A percentile compares a stretch with the other conserved stretches of the same genome.
Conservation (phyloP, 2,888 invertebrate species). For the Drosophila sordidapex region DNA sequence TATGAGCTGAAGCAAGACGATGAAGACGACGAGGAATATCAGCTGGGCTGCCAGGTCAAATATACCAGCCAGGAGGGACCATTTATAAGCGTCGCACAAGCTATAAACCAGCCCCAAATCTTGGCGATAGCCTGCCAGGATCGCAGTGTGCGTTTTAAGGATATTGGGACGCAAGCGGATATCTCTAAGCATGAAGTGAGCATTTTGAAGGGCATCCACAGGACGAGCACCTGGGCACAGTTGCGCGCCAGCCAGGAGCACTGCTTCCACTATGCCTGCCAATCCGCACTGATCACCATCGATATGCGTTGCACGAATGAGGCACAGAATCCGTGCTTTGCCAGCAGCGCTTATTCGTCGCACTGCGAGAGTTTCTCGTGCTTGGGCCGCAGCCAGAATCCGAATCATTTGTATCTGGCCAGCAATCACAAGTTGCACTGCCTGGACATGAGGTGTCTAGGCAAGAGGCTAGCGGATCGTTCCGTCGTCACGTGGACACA, state of each 20-base stretch:
- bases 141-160: slow-evolving; percentile 71
- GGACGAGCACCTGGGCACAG: slow-evolving; percentile 71
- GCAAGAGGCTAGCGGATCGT: slow-evolving; percentile 60
- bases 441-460: slow-evolving; percentile 75
- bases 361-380: slow-evolving; percentile 78
- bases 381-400: slow-evolving; percentile 70
- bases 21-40: slow-evolving; percentile 32
- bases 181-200: slow-evolving; percentile 55
- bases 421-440: slow-evolving; percentile 82
- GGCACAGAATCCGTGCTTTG: slow-evolving; percentile 54
- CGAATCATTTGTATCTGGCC: slow-evolving; percentile 79
- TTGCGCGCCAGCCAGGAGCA: slow-evolving; percentile 53
- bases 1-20: slow-evolving; percentile 50
- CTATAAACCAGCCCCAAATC: slow-evolving; percentile 41
- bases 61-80: slow-evolving; percentile 52
- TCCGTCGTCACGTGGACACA: slow-evolving; percentile 81
- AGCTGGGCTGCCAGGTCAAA: slow-evolving; percentile 42
- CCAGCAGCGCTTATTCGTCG: slow-evolving; percentile 57
- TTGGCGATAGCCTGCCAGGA: slow-evolving; percentile 78
- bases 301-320: slow-evolving; percentile 69
- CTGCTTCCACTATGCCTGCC: slow-evolving; percentile 74
- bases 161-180: slow-evolving; percentile 40
- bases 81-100: slow-evolving; percentile 80
- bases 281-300: slow-evolving; percentile 70
- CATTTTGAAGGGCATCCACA: slow-evolving; percentile 40